These are phyloP conservation scores for Meriones unguiculatus DNA, from an alignment of 2,113 vertebrate genomes.

Conservation along the genomic window DNA sequence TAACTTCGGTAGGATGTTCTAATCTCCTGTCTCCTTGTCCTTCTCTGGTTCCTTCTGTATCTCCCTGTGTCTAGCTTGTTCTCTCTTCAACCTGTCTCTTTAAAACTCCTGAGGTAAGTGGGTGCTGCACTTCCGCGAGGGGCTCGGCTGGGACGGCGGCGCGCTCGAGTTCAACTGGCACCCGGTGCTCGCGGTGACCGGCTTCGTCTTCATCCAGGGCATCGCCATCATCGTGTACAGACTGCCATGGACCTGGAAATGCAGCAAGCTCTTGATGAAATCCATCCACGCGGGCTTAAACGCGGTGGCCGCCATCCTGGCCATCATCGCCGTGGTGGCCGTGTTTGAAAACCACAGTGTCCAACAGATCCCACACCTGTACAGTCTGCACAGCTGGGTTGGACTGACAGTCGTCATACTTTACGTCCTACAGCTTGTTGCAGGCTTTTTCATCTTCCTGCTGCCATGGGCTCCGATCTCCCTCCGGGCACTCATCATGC, in stretches of 20 bases:
- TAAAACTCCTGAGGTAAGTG: constrained; percentile 85
- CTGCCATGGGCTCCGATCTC: constrained; percentile 91
- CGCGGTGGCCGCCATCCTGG: constrained; percentile 89
- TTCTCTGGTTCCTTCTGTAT: no score
- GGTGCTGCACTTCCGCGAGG: constrained; percentile 92
- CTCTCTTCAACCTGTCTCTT: no score
- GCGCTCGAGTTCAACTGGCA: constrained; percentile 96
- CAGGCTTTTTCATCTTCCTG: constrained; percentile 92
- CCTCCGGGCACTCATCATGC: constrained; percentile 91
- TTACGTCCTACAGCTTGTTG: constrained; percentile 91
- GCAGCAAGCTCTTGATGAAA: constrained; percentile 96
- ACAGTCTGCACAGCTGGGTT: constrained; percentile 99
- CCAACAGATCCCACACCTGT: constrained; percentile 94
- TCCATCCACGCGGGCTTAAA: constrained; percentile 95
- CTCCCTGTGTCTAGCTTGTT: no score
- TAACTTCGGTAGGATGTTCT: no score
- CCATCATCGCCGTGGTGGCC: constrained; percentile 91
- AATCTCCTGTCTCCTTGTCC: no score
- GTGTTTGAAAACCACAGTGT: constrained; percentile 95
- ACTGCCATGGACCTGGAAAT: constrained; percentile 97
- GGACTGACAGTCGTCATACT: constrained; percentile 91
- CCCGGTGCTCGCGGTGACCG: constrained; percentile 91
- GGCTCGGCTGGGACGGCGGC: constrained; percentile 93
- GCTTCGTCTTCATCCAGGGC: constrained; percentile 95
- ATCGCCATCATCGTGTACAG: constrained; percentile 93